phyloP scores from a whole-genome alignment of 2,888 invertebrate genomes.

The Sacculina carcini region DNA sequence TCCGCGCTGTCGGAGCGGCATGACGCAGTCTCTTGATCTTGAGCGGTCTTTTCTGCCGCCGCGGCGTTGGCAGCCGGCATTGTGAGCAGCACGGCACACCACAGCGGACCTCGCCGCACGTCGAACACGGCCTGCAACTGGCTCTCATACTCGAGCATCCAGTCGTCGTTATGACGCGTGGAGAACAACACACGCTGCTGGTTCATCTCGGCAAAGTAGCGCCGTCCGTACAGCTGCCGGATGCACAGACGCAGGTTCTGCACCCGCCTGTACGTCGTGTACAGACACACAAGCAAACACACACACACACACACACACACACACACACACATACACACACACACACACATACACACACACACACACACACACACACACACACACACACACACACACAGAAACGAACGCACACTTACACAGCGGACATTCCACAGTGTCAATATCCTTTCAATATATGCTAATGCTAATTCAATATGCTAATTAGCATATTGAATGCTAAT shows the following conservation, averaged over 20 bases:
- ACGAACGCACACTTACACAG: not conserved
- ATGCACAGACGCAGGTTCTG: constrained; percentile 2
- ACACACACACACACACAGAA: not conserved
- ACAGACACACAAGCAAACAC: not conserved
- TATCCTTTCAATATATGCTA: no score
- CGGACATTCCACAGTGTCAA: no score
- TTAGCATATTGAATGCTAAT: no score
- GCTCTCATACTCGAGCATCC: not conserved
- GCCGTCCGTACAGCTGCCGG: not conserved
- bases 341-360: not conserved
- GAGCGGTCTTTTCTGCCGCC: not conserved
- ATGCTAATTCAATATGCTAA: no score
- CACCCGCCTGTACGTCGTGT: not conserved
- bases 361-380: not conserved
- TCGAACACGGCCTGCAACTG: constrained; percentile 5
- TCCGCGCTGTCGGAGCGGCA: not conserved
- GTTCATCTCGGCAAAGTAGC: not conserved
- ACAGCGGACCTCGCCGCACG: constrained; percentile 3
- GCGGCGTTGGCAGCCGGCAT: constrained; percentile 1
- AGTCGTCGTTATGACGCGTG: not conserved
- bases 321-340: not conserved
- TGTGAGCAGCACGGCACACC: not conserved
- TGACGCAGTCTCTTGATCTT: no score
- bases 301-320: not conserved
- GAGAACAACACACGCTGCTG: not conserved